Evolutionary conservation across 1,140 invertebrate species (phyloP), one percentile per base, ranked within the genome.

Genomic region (Parasteatoda tepidariorum): DNA sequence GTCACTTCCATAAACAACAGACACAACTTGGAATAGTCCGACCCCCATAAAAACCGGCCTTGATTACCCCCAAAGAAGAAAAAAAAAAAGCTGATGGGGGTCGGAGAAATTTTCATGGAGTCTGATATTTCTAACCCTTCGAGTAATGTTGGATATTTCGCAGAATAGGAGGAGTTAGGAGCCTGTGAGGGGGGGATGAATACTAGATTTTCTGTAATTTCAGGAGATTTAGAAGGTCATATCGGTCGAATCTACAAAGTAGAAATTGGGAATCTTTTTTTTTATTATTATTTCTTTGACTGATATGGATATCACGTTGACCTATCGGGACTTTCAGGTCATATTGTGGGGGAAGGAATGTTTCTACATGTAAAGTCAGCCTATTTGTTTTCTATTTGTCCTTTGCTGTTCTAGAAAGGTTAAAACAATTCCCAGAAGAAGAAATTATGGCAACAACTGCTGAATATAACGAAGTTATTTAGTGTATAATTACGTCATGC

Each of bases 251-350:
- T 67, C 55, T 5, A 13, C 55, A 61, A 24, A 57, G 34, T 22
- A 30, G 13, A 41, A 71, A 54, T 57, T n/a, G 28, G 59, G 62
- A 2, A 5, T 34, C 38, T 28, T 31, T 79, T 57, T 48, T 48
- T 48, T 48, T 48, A 48, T 48, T 1, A 9, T 48, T 48, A 34
- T 61, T 28, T n/a, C 26, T 48, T 11, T 26, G 9, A 67, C n/a
- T 79, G 54, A 79, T 68, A 79, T 34, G 41, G 62, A 79, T 79
- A 79, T 79, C 76, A 30, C 48, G n/a, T 22, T 68, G 64, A 79
- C 62, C 76, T 54, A 67, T 79, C 76, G 76, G 24, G 33, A 31
- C 74, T 24, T 48, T n/a, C 2, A 22, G 59, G 59, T 18, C n/a
- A 75, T 48, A 26, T 64, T 11, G 22, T 22, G 59, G 24, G 1